Evolutionary conservation across 1,140 invertebrate species (phyloP), one percentile per base, ranked within the genome.

Genomic region (Drosophila bocki): DNA sequence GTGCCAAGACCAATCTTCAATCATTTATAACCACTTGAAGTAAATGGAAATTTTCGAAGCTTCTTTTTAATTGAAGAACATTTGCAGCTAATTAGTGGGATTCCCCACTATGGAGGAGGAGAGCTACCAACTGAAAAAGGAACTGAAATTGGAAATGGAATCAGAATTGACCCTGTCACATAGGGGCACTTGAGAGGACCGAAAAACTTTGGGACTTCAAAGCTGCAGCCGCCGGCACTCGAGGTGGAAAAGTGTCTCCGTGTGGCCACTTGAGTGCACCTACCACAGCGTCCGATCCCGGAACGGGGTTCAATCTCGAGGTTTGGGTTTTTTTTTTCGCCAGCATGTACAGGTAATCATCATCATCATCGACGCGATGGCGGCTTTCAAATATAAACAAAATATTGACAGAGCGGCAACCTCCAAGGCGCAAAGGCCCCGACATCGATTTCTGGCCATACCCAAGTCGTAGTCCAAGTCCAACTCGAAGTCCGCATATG

Each of bases 401-500:
- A 91, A 91, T 91, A 91, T 91, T 91, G 88, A 91, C 87, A 91
- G 71, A 91, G 87, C 87, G 87, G 87, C 87, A 81, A 79, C 75
- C 67, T 75, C 78, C 65, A 87, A 84, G 85, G 78, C 78, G 54
- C 75, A 84, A 83, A 84, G 81, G 67, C 67, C 65, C 80, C 84
- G 84, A 83, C 78, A 53, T 69, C 39, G 33, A 68, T 75, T 63
- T 70, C 58, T 75, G 74, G 48, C 65, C 47, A 67, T 39, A 74
- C 35, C 58, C 59, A 48, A 54, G 32, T 53, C 51, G 33, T 19
- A 54, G 32, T 54, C 53, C 4, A 5, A 56, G 35, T 54, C 51
- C 33, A 53, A 54, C 33, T 37, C 19, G 13, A 54, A 37, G 76
- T 63, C 62, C 74, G 68, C 65, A 81, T 82, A 75, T 80, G 74